phyloP scores from a whole-genome alignment of 2,113 vertebrate genomes.

The Naja naja region DNA sequence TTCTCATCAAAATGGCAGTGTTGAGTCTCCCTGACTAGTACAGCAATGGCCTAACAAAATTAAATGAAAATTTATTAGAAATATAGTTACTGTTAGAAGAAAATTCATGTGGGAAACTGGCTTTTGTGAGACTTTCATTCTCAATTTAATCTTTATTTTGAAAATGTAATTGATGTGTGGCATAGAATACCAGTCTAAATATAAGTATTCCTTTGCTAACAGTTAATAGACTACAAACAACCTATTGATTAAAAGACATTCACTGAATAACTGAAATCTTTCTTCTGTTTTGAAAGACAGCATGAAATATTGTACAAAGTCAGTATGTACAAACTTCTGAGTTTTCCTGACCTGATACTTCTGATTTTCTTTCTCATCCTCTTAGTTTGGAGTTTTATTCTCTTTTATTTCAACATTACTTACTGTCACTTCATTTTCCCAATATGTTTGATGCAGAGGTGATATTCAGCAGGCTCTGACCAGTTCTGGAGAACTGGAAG shows the following conservation, averaged over 20 bases:
- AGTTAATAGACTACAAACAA: not conserved
- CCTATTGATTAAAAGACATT: not conserved
- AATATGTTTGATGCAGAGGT: not conserved
- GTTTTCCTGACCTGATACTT: not conserved
- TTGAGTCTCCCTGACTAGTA: not conserved
- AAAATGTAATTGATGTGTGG: not conserved
- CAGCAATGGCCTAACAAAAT: not conserved
- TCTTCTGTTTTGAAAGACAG: not conserved
- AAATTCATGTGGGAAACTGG: not conserved
- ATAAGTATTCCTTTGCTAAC: not conserved
- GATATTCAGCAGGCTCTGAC: too few species aligned
- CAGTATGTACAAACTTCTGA: too few species aligned
- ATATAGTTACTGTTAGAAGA: not conserved
- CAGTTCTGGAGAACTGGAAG: too few species aligned
- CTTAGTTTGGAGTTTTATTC: not conserved
- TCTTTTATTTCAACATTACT: not conserved
- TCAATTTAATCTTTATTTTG: not conserved
- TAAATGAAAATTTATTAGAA: not conserved
- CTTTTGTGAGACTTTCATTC: not conserved
- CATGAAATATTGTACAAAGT: not conserved
- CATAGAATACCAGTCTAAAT: not conserved
- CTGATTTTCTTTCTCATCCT: not conserved
- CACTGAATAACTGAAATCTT: not conserved
- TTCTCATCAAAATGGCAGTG: not conserved
- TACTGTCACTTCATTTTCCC: not conserved